Percentiles rank a stretch among this genome's conserved stretches.
Conservation (phyloP, 1,140 invertebrate genomes). For the Bombyx mandarina region DNA sequence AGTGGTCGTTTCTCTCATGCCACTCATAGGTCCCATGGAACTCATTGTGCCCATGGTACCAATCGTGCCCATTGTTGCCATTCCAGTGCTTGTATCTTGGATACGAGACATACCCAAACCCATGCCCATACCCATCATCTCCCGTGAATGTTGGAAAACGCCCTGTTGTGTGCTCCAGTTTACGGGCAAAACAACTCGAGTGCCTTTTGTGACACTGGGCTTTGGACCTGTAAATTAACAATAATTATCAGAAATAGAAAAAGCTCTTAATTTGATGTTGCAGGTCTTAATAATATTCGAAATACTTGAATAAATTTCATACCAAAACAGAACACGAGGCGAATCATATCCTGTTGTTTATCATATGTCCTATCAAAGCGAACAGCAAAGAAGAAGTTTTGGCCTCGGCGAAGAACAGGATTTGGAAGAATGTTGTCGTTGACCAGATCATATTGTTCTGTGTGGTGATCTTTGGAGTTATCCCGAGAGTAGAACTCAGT, state of each 20-base stretch:
- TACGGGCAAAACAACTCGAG: constrained; percentile 73
- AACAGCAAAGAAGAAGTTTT: constrained; percentile 75
- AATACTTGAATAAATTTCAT: constrained; percentile 16
- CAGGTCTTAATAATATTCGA: too few relatives aligned
- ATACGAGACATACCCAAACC: constrained; percentile 41
- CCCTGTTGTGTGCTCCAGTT: constrained; percentile 62
- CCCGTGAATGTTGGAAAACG: constrained; percentile 58
- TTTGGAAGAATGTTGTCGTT: constrained; percentile 66
- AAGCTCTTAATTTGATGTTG: not conserved
- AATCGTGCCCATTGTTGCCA: constrained; percentile 25
- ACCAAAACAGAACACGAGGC: constrained; percentile 67
- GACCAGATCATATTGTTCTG: constrained; percentile 76
- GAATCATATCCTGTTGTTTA: constrained; percentile 67
- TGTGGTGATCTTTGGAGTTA: constrained; percentile 77
- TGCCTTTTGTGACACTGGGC: constrained; percentile 76
- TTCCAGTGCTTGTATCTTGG: constrained; percentile 41
- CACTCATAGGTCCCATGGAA: constrained; percentile 45
- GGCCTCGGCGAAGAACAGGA: constrained; percentile 74
- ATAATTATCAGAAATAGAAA: not conserved
- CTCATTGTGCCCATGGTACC: constrained; percentile 34
- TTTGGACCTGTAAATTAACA: constrained; percentile 70
- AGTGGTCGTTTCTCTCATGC: constrained; percentile 53
- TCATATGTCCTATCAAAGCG: constrained; percentile 70
- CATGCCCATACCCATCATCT: constrained; percentile 52
- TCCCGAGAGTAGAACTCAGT: constrained; percentile 76